Evolutionary conservation across 2,888 invertebrate species (phyloP).

Genomic region (Tetranychus piercei): DNA sequence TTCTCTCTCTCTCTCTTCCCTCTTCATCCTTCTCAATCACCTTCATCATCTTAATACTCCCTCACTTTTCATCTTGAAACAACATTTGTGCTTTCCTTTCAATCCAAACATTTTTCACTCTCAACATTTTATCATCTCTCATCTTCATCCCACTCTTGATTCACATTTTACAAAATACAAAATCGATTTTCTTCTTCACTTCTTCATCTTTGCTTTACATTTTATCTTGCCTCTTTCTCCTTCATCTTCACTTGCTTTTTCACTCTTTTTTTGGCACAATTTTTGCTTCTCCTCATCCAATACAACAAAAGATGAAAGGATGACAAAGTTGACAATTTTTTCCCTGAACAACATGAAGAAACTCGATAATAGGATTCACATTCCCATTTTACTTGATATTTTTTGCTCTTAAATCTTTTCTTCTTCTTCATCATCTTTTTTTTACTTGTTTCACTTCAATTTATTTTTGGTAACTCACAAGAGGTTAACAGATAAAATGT

Average conservation of each 20-base stretch:
- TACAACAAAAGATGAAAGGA: neutral
- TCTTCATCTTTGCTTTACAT: neutral
- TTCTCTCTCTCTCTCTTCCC: neutral
- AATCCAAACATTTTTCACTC: neutral
- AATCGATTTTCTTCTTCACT: conserved; percentile 10
- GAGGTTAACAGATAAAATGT: neutral
- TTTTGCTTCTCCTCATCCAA: too few species aligned
- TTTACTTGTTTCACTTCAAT: neutral
- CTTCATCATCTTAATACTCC: neutral
- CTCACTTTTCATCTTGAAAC: neutral
- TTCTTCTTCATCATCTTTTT: neutral
- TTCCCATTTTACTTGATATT: neutral
- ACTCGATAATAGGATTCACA: neutral
- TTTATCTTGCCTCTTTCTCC: neutral
- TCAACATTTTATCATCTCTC: neutral
- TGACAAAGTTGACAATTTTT: neutral
- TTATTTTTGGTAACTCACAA: neutral
- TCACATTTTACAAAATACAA: neutral
- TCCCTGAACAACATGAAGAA: neutral
- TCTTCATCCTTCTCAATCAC: neutral
- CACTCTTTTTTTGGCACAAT: neutral
- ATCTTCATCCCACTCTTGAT: conserved; percentile 5
- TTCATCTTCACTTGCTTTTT: neutral
- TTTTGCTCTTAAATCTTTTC: neutral
- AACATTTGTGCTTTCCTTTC: conserved; percentile 3